Conservation (phyloP, 2,797 vertebrate genomes). For the Gastrophryne carolinensis region DNA sequence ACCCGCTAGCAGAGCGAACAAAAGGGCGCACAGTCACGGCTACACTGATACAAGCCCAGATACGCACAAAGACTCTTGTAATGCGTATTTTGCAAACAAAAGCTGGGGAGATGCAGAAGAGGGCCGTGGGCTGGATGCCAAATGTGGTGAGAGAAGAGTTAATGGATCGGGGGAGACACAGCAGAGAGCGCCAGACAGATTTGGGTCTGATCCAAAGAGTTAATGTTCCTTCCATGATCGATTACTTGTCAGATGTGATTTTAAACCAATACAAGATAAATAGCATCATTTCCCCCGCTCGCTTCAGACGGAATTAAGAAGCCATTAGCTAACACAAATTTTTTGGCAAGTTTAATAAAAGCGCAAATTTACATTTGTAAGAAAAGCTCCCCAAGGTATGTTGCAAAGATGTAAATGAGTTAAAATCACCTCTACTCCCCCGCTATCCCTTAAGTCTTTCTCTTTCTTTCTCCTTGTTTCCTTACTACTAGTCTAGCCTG, state of each 20-base stretch:
- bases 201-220: constrained; percentile 96
- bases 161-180: constrained; percentile 65
- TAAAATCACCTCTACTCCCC: constrained; percentile 12
- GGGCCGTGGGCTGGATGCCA: constrained; percentile 70
- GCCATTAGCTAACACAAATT: constrained; percentile 79
- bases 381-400: constrained; percentile 62
- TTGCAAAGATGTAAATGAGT: constrained; percentile 45
- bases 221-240: constrained; percentile 98
- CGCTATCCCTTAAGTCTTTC: not conserved
- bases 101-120: constrained; percentile 36
- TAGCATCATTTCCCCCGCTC: constrained; percentile 79
- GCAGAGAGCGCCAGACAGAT: constrained; percentile 62
- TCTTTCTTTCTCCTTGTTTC: not conserved
- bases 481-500: constrained; percentile 4
- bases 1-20: constrained; percentile 57
- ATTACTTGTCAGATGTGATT: constrained; percentile 91
- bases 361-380: constrained; percentile 61
- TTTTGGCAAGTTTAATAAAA: constrained; percentile 78
- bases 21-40: constrained; percentile 49
- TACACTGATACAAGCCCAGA: constrained; percentile 47
- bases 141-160: constrained; percentile 82
- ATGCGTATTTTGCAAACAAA: constrained; percentile 48
- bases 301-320: constrained; percentile 79
- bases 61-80: constrained; percentile 43
- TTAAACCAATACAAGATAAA: constrained; percentile 92